Percentiles rank a stretch among this genome's conserved stretches.
Evolutionary conservation across 2,888 invertebrate genomes (phyloP).

Genomic region (Ornithoptera alexandrae): DNA sequence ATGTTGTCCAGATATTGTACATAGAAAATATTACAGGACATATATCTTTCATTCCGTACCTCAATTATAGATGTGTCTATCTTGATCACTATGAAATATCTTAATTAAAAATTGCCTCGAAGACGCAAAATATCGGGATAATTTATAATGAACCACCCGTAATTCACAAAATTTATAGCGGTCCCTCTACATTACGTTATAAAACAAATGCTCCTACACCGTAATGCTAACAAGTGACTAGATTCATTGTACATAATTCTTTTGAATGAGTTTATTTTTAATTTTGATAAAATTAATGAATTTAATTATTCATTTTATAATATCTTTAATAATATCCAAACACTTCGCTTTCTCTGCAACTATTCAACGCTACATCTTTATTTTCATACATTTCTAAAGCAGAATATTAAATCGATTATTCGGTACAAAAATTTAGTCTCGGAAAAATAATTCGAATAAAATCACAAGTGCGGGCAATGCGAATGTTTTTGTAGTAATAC

Average conservation of each 20-base stretch:
- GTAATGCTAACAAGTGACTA: constrained; percentile 4
- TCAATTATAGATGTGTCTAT: background rate
- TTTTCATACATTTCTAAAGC: background rate
- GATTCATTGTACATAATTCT: background rate
- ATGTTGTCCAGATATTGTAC: too few relatives aligned
- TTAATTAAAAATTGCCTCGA: constrained; percentile 19
- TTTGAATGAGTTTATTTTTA: too few relatives aligned
- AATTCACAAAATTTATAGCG: constrained; percentile 15
- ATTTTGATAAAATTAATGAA: too few relatives aligned
- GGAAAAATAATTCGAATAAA: background rate
- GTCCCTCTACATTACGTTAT: constrained; percentile 12
- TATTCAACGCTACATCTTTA: background rate
- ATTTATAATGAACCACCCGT: constrained; percentile 14
- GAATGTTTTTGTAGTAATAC: too few relatives aligned
- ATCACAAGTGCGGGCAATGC: too few relatives aligned
- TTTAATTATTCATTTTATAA: background rate
- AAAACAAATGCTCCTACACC: constrained; percentile 4
- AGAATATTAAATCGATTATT: background rate
- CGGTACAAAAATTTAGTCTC: background rate
- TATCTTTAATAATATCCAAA: background rate
- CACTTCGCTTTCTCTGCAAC: background rate
- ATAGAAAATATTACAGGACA: too few relatives aligned
- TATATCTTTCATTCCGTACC: background rate
- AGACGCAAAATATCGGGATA: constrained; percentile 16
- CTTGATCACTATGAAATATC: background rate